phyloP scores from a whole-genome alignment of 2,888 invertebrate genomes.

The Octonoba sinensis region DNA sequence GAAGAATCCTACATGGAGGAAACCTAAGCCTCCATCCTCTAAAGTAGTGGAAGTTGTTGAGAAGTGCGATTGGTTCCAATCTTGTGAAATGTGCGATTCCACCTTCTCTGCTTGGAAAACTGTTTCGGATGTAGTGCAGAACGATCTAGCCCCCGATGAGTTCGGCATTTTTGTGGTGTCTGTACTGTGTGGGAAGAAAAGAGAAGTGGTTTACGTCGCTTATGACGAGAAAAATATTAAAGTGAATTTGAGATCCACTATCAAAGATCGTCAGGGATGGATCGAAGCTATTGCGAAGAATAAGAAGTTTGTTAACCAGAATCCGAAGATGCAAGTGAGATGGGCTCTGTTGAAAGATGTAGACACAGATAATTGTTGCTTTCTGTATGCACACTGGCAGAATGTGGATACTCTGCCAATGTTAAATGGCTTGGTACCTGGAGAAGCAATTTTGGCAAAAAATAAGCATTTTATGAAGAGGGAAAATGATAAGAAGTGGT shows the following conservation, averaged over 20 bases:
- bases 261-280: neutral
- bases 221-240: neutral
- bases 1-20: conserved; percentile 39
- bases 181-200: conserved; percentile 18
- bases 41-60: conserved; percentile 30
- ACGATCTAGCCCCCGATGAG: conserved; percentile 19
- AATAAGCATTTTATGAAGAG: conserved; percentile 29
- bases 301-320: conserved; percentile 5
- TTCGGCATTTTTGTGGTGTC: conserved; percentile 21
- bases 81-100: conserved; percentile 41
- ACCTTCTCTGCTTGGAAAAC: conserved; percentile 32
- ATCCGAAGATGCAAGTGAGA: conserved; percentile 11
- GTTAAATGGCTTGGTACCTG: conserved; percentile 1
- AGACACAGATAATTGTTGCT: conserved; percentile 30
- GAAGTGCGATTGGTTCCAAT: conserved; percentile 11
- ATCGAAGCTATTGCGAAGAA: neutral
- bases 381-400: conserved; percentile 52
- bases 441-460: conserved; percentile 16
- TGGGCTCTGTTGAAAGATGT: conserved; percentile 34
- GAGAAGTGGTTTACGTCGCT: conserved; percentile 22
- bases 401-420: conserved; percentile 19
- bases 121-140: conserved; percentile 6
- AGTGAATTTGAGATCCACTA: neutral
- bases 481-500: conserved; percentile 41
- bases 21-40: conserved; percentile 18